A percentile compares a stretch with the other conserved stretches of the same genome.
Conservation (phyloP, 2,797 vertebrate genomes). For the Gallinago solitaria region DNA sequence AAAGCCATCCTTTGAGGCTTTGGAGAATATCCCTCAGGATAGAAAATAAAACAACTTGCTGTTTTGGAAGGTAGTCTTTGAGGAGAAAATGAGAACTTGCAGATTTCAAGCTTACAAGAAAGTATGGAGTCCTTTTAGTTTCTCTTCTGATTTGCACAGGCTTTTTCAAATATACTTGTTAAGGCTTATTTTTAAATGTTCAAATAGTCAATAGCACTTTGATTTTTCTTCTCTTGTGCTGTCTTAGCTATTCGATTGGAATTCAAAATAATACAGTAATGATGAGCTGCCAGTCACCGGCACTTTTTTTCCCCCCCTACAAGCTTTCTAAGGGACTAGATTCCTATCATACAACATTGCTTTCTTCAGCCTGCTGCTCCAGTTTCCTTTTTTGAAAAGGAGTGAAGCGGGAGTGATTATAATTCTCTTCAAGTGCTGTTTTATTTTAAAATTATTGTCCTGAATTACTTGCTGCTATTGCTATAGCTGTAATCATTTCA, state of each 20-base stretch:
- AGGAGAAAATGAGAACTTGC: not conserved
- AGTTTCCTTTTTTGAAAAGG: not conserved
- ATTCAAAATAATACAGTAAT: conserved; percentile 18
- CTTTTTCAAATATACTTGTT: not conserved
- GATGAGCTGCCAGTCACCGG: not conserved
- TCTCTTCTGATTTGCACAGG: not conserved
- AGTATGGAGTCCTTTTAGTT: not conserved
- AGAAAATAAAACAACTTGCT: not conserved
- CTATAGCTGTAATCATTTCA: not conserved
- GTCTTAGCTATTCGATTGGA: not conserved
- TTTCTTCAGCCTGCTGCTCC: not conserved
- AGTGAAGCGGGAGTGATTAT: not conserved
- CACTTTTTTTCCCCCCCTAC: not conserved
- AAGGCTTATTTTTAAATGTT: conserved; percentile 37
- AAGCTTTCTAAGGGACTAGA: not conserved
- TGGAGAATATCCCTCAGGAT: not conserved
- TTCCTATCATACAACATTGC: not conserved
- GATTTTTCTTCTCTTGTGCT: conserved; percentile 19
- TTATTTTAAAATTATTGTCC: conserved; percentile 19
- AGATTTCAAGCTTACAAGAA: too few relatives aligned
- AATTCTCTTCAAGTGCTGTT: not conserved
- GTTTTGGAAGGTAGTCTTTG: conserved; percentile 6
- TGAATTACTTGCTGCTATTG: not conserved
- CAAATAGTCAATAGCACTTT: not conserved
- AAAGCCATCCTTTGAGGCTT: conserved; percentile 3